These are phyloP conservation scores for Petrophora chlorosata DNA, from an alignment of 2,888 invertebrate genomes.

Conservation along the genomic window DNA sequence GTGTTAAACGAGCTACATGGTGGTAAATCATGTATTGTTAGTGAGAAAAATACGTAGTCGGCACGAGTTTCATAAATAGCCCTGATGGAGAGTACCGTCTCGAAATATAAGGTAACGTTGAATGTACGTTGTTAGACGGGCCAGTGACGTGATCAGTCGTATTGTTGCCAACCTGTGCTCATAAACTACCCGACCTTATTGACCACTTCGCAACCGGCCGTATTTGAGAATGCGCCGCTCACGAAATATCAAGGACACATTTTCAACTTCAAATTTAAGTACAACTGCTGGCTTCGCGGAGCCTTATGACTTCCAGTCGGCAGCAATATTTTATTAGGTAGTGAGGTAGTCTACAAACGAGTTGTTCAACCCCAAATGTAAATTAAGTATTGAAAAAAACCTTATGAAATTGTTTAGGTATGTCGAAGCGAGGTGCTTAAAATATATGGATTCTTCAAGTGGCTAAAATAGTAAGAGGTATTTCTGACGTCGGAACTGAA, in stretches of 20 bases:
- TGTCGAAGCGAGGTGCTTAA: no score
- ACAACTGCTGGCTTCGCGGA: neutral
- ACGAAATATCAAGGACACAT: slow-evolving; percentile 20
- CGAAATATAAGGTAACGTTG: slow-evolving; percentile 40
- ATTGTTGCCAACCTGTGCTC: slow-evolving; percentile 35
- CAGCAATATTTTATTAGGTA: no score
- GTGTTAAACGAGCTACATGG: no score
- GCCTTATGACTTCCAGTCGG: no score
- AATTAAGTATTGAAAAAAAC: no score
- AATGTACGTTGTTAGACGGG: slow-evolving; percentile 22
- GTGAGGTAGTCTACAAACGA: no score
- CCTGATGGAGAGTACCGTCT: slow-evolving; percentile 47
- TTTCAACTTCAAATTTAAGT: slow-evolving; percentile 3
- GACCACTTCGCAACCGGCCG: slow-evolving; percentile 29
- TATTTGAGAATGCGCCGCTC: slow-evolving; percentile 23
- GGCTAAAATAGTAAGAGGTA: no score
- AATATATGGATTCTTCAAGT: no score
- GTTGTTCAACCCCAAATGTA: no score
- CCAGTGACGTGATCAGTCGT: slow-evolving; percentile 33
- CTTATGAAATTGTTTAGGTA: no score
- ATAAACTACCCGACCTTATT: slow-evolving; percentile 34
- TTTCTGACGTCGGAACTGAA: no score
- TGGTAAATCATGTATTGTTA: slow-evolving; percentile 50
- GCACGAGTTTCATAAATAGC: slow-evolving; percentile 66
- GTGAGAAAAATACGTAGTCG: slow-evolving; percentile 61